A percentile compares a stretch with the other conserved stretches of the same genome.
These are phyloP conservation scores for Agrilus mali DNA, from an alignment of 2,888 invertebrate species.

Conservation along the genomic window DNA sequence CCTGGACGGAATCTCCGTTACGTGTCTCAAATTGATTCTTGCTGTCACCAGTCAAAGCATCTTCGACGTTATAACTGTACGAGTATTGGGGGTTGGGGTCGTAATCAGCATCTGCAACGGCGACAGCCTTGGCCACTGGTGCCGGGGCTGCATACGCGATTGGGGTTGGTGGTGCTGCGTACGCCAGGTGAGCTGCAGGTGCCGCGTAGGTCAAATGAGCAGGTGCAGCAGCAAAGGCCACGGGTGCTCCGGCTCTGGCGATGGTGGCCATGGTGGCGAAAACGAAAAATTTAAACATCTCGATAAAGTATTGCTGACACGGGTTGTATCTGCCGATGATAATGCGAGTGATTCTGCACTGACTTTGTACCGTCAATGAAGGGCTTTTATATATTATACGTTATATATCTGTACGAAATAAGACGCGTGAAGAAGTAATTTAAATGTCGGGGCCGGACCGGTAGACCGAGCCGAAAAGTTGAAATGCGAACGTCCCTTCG, in stretches of 20 bases:
- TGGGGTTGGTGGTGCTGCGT: conserved; percentile 7
- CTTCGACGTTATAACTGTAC: conserved; percentile 45
- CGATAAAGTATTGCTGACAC: not conserved
- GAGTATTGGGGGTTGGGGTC: conserved; percentile 39
- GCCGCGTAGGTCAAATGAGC: conserved; percentile 6
- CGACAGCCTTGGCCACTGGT: conserved; percentile 16
- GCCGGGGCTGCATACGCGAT: conserved; percentile 12
- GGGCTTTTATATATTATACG: no score
- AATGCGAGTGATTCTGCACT: no score
- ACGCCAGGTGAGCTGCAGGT: conserved; percentile 6
- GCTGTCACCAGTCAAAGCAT: conserved; percentile 42
- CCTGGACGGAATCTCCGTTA: conserved; percentile 49
- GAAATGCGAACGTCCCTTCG: no score
- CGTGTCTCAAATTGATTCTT: conserved; percentile 51
- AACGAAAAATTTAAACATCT: conserved; percentile 12
- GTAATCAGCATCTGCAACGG: conserved; percentile 24
- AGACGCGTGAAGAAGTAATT: no score
- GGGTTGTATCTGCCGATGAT: no score
- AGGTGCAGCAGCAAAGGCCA: conserved; percentile 10
- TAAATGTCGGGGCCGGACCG: no score
- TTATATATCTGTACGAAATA: no score
- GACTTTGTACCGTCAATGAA: no score
- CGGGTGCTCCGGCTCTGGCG: conserved; percentile 7
- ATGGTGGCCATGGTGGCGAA: conserved; percentile 16
- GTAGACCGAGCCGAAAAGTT: no score